Base-by-base conservation (phyloP, 2,797 vertebrate species). In the Diceros bicornis region DNA sequence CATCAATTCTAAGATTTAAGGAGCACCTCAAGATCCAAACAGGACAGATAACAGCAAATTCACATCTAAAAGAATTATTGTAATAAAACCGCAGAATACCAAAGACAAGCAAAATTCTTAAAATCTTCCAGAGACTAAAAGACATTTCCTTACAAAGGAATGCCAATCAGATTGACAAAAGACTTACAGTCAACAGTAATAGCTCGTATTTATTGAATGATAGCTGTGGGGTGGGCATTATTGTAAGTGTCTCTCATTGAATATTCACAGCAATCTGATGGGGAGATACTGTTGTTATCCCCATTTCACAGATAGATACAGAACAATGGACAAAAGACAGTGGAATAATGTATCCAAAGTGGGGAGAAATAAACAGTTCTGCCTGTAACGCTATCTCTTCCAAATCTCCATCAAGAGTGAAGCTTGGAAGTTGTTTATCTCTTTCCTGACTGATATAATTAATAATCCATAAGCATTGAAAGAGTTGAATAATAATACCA, bases 391-490 rank as follows among this genome's bases (percentile, higher is more conserved):
- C 32, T 59, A 29, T 62, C 52, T 78, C 66, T 72, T 66, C 32
- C 20, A 75, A 34, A 87, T 18, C 74, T 55, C 69, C 29, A 50
- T 74, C 50, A 69, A 34, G 29, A 79, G 12, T 59, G 10, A 34
- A 72, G 52, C 47, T 21, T 83, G 64, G 52, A 72, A 12, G 16
- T 41, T 77, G 16, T 78, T 79, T 69, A 4, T 87, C 86, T 88
- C 13, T 87, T 89, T 86, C 21, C 7, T 64, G 23, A 89, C 4
- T n/a, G 34, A 66, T 37, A n/a, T 13, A 95, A 41, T 62, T 94
- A 85, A 77, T 71, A 89, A 85, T 29, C 32, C 20, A 66, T 66
- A 77, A 72, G 75, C 44, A 93, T 93, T 83, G 78, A 91, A 84
- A 83, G n/a, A 74, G 50, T 6, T 41, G 23, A 83, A 61, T 18